Conservation (phyloP, 1,140 invertebrate species). For the Bathynomus jamesi region DNA sequence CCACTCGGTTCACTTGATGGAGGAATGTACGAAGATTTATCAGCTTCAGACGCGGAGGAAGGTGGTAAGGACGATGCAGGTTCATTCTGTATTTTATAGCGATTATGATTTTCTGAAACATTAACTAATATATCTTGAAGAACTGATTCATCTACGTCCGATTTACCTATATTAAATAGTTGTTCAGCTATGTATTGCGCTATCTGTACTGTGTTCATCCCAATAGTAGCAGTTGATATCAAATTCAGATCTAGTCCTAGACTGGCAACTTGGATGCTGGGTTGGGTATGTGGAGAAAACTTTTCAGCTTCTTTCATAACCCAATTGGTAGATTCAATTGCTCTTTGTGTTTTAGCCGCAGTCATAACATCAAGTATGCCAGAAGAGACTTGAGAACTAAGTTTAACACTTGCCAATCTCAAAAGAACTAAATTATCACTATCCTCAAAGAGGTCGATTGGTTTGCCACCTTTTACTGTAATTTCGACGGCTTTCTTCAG, state of each 20-base stretch:
- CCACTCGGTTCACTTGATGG: too few relatives aligned
- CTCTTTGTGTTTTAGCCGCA: slow-evolving; percentile 16
- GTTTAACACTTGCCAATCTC: slow-evolving; percentile 26
- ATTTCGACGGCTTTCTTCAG: slow-evolving; percentile 17
- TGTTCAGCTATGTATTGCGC: slow-evolving; percentile 30
- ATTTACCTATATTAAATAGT: slow-evolving; percentile 31
- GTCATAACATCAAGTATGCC: slow-evolving; percentile 16
- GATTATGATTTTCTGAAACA: slow-evolving; percentile 26
- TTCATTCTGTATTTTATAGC: not conserved
- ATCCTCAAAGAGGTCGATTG: slow-evolving; percentile 29
- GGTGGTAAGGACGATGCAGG: not conserved
- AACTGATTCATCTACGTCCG: slow-evolving; percentile 32
- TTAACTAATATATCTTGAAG: slow-evolving; percentile 27
- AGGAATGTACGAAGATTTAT: too few relatives aligned
- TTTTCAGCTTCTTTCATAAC: slow-evolving; percentile 26
- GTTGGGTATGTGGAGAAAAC: not conserved
- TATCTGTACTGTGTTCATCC: slow-evolving; percentile 32
- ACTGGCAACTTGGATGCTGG: slow-evolving; percentile 7
- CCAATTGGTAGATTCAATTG: slow-evolving; percentile 35
- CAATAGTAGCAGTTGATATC: slow-evolving; percentile 27
- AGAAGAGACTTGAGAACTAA: slow-evolving; percentile 18
- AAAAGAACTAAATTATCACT: slow-evolving; percentile 27
- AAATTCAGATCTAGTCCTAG: slow-evolving; percentile 26
- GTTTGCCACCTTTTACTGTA: slow-evolving; percentile 15
- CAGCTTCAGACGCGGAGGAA: too few relatives aligned